Conservation (phyloP, 2,797 vertebrate genomes). For the Craterocephalus amniculus region DNA sequence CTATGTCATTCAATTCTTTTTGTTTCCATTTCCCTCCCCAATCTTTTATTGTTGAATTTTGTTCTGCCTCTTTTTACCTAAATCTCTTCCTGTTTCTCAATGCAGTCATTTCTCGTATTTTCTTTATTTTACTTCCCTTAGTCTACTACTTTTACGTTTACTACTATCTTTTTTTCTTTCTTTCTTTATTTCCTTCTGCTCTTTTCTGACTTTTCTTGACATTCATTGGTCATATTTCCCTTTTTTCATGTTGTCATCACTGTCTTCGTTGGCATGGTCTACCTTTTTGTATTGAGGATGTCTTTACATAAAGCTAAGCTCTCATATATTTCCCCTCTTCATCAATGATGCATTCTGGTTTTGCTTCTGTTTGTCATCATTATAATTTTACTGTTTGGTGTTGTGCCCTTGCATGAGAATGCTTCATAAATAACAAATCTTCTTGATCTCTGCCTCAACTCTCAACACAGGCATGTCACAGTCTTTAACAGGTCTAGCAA, state of each 20-base stretch:
- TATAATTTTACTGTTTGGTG: constrained; percentile 48
- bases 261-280: background rate
- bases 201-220: background rate
- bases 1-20: background rate
- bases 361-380: constrained; percentile 66
- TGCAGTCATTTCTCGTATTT: background rate
- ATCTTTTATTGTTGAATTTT: background rate
- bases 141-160: background rate
- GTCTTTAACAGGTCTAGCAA: constrained; percentile 24
- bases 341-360: constrained; percentile 55
- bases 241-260: background rate
- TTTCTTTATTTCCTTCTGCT: background rate
- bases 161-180: rapidly evolving
- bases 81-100: background rate
- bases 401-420: constrained; percentile 66
- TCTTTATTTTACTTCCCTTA: background rate
- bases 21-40: background rate
- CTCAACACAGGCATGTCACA: constrained; percentile 15
- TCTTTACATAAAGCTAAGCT: constrained; percentile 9
- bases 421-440: constrained; percentile 61
- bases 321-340: constrained; percentile 19
- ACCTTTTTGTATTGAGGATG: background rate
- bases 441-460: constrained; percentile 48
- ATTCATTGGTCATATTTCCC: background rate
- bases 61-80: background rate